Conservation (phyloP, 2,888 invertebrate genomes). For the Mythimna lalbum region DNA sequence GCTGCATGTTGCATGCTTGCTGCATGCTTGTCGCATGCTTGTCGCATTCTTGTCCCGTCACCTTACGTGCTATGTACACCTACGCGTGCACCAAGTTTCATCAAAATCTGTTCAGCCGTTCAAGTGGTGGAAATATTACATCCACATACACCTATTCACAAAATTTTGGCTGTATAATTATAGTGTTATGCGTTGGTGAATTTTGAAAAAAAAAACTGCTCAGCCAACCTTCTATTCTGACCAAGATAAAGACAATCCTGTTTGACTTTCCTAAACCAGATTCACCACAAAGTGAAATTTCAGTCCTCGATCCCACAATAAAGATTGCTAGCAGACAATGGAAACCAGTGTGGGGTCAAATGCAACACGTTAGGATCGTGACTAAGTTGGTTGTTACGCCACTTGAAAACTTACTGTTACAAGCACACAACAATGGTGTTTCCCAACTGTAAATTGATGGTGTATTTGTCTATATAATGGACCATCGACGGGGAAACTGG, state of each 20-base stretch:
- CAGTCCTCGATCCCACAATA: conserved; percentile 21
- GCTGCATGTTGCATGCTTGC: too few species aligned
- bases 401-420: conserved; percentile 38
- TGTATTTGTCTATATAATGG: conserved; percentile 12
- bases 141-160: too few species aligned
- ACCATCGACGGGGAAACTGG: conserved; percentile 15
- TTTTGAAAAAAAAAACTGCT: neutral
- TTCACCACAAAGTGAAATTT: conserved; percentile 53
- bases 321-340: conserved; percentile 42
- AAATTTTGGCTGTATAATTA: too few species aligned
- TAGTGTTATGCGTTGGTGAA: neutral
- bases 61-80: too few species aligned
- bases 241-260: neutral
- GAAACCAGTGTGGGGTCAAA: conserved; percentile 49
- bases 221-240: neutral
- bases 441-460: conserved; percentile 46
- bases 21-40: too few species aligned
- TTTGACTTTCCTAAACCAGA: conserved; percentile 32
- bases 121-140: too few species aligned
- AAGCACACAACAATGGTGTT: conserved; percentile 41
- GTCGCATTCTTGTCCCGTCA: too few species aligned
- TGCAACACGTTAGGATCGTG: conserved; percentile 57
- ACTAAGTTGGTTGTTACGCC: conserved; percentile 50
- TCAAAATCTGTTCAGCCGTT: too few species aligned
- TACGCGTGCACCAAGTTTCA: too few species aligned